These are phyloP conservation scores for Drosophila ironensis DNA, from an alignment of 1,140 invertebrate species.

Conservation along the genomic window DNA sequence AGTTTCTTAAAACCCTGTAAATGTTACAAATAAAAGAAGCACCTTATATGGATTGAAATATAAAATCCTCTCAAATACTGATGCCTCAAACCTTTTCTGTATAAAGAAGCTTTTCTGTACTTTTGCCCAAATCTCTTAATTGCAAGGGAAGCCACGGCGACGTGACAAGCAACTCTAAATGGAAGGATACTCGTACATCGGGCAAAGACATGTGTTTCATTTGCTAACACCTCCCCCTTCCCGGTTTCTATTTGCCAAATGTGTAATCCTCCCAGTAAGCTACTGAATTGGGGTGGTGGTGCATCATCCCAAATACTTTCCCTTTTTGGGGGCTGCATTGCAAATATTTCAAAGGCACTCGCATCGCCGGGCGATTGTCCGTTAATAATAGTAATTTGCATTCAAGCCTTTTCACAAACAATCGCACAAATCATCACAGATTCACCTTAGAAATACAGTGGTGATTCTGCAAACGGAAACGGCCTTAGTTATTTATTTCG, in stretches of 20 bases:
- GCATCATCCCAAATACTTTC: slow-evolving; percentile 16
- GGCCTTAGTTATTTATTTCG: too few relatives aligned
- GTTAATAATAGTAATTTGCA: slow-evolving; percentile 46
- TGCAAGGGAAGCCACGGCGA: slow-evolving; percentile 57
- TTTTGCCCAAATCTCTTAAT: slow-evolving; percentile 26
- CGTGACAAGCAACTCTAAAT: slow-evolving; percentile 51
- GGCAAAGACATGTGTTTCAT: slow-evolving; percentile 35
- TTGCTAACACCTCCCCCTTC: slow-evolving; percentile 9
- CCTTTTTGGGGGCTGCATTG: slow-evolving; percentile 8
- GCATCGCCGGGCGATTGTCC: slow-evolving; percentile 23
- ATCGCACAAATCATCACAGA: slow-evolving; percentile 12
- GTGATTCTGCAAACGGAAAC: too few relatives aligned
- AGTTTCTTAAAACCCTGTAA: too few relatives aligned
- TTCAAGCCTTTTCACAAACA: slow-evolving; percentile 22
- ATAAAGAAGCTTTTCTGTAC: slow-evolving; percentile 8
- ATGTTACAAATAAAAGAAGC: too few relatives aligned
- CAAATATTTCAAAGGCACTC: slow-evolving; percentile 33
- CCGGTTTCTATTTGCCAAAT: slow-evolving; percentile 25
- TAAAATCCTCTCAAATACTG: neutral
- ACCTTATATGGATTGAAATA: too few relatives aligned
- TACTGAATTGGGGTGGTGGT: slow-evolving; percentile 2
- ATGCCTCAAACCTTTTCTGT: neutral
- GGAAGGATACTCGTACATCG: too few relatives aligned
- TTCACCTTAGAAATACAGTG: slow-evolving; percentile 15
- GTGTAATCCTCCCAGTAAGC: slow-evolving; percentile 25